Base-by-base conservation (phyloP, 2,113 vertebrate genomes). In the Entelurus aequoreus region DNA sequence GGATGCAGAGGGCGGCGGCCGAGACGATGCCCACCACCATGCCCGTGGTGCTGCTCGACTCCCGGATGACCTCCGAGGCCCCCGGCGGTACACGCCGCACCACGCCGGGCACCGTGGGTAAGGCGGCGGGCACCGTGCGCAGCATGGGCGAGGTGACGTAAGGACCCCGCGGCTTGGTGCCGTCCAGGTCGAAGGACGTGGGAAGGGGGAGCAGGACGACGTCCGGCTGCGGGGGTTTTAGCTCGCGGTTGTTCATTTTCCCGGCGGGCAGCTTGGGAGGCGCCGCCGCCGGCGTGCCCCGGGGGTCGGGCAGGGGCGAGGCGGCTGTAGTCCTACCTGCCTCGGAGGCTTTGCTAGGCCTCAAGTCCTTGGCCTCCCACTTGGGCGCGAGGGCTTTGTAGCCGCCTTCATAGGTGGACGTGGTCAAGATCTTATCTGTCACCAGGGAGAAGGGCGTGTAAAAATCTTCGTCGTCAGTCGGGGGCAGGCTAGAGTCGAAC, bases 401-500 rank as follows among this genome's bases (percentile, higher is more conserved):
- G 94, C 96, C 94, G 91, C 96, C 95, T 93, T 98, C 95, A 92
- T 97, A 98, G 91, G 95, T 91, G 89, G 95, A 97, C 90, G 96
- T 97, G 91, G 95, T 97, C 95, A 96, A 94, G 94, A 94, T 97
- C 93, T 98, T 97, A 98, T 98, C 96, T 99, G 96, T 98, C 98
- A 98, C 96, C 95, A 98, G 94, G 96, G 96, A 98, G 94, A 98
- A 97, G 94, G 95, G 97, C 95, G 94, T 97, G 94, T 98, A 95
- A 99, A 99, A 97, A 99, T 99, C 96, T 96, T 99, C 96, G 94
- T 99, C 96, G 94, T 98, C 96, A 93, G 96, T 98, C 91, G 95
- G 96, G 94, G 96, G 94, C 90, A 97, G 93, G 95, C 95, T 97
- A 95, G 96, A 97, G 94, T 99, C 96, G 94, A 96, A 98, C 86